A percentile compares a stretch with the other conserved stretches of the same genome.
Evolutionary conservation across 2,888 invertebrate genomes (phyloP).

Genomic region (Melieria omissa): DNA sequence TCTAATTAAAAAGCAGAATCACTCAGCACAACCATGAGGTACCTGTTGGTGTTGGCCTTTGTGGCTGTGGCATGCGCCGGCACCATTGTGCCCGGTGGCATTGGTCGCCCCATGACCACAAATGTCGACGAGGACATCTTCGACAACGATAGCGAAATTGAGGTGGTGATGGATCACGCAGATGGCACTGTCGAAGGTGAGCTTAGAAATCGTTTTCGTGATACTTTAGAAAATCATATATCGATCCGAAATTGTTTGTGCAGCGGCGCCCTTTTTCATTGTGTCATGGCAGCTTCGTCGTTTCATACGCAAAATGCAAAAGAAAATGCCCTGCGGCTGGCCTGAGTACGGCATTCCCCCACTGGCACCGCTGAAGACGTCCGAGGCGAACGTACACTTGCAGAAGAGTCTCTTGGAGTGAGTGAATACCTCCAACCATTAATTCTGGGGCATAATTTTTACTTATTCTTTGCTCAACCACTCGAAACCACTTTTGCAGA

Average conservation of each 20-base stretch:
- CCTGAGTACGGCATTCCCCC: conserved; percentile 55
- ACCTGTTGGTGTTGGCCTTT: conserved; percentile 56
- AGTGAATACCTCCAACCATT: conserved; percentile 30
- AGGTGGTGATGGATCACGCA: conserved; percentile 47
- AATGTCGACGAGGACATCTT: not conserved
- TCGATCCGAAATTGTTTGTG: conserved; percentile 8
- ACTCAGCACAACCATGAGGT: conserved; percentile 49
- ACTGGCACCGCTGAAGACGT: conserved; percentile 55
- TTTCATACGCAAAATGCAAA: conserved; percentile 53
- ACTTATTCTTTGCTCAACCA: not conserved
- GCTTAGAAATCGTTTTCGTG: conserved; percentile 24
- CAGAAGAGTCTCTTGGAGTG: conserved; percentile 52
- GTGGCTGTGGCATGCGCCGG: conserved; percentile 52
- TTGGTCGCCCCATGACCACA: conserved; percentile 4
- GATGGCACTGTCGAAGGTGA: conserved; percentile 51
- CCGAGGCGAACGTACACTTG: conserved; percentile 47
- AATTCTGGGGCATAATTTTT: not conserved
- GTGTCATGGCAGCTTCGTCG: conserved; percentile 58
- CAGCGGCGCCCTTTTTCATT: conserved; percentile 54
- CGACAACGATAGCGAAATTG: conserved; percentile 51
- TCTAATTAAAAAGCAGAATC: too few relatives aligned
- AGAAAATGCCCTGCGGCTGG: conserved; percentile 60
- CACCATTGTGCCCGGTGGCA: conserved; percentile 30
- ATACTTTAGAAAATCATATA: too few relatives aligned
- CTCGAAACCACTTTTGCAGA: conserved; percentile 31